These are phyloP conservation scores for Pomatostomus ruficeps DNA, from an alignment of 2,113 vertebrate species.

Conservation along the genomic window DNA sequence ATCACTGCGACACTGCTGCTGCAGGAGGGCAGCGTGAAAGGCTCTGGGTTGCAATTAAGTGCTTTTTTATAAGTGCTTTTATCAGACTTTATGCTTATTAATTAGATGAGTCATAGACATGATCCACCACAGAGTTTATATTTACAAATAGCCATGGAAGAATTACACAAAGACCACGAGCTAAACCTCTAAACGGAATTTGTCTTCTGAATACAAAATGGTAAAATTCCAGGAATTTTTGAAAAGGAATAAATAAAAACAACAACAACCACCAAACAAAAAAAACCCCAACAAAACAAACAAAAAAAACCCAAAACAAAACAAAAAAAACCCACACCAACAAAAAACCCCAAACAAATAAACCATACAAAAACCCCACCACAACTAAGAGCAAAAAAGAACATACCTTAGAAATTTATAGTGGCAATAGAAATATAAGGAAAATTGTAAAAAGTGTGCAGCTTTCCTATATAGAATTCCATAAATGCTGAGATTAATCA, in stretches of 20 bases:
- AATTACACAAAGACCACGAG: background rate
- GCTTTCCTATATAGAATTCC: background rate
- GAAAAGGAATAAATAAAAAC: background rate
- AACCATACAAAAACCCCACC: fast-evolving
- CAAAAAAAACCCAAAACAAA: fast-evolving
- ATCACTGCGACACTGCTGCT: background rate
- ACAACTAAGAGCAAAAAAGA: background rate
- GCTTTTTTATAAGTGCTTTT: background rate
- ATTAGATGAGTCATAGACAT: background rate
- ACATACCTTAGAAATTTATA: background rate
- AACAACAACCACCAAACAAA: background rate
- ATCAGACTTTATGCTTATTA: background rate
- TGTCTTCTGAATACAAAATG: background rate
- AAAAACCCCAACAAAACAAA: fast-evolving
- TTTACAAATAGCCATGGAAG: background rate
- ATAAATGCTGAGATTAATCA: background rate
- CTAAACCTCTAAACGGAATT: background rate
- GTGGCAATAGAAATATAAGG: background rate
- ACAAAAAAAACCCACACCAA: background rate
- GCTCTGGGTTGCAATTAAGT: background rate
- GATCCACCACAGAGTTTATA: background rate
- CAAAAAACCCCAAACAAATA: fast-evolving
- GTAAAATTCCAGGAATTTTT: background rate
- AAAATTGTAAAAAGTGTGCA: too few relatives aligned
- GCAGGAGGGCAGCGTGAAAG: background rate